phyloP scores from a whole-genome alignment of 64 coral and sea anemone genomes.

The Stichodactyla helianthus region DNA sequence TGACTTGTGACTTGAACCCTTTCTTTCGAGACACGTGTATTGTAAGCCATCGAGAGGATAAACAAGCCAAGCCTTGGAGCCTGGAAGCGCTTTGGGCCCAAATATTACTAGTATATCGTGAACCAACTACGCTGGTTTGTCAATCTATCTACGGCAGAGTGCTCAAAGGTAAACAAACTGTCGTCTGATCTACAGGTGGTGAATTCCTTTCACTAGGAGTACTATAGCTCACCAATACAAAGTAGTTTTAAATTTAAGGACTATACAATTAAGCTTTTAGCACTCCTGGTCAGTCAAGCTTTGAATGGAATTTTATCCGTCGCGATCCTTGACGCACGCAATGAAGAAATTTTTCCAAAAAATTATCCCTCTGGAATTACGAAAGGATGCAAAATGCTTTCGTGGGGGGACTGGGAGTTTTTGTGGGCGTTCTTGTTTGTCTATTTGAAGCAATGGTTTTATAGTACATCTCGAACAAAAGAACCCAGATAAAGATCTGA shows the following conservation, averaged over 20 bases:
- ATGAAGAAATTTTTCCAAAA: neutral
- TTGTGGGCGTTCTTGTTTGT: neutral
- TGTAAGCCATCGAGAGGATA: neutral
- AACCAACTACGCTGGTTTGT: neutral
- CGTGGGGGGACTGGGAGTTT: no score
- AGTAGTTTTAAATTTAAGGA: neutral
- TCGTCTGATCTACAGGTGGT: neutral
- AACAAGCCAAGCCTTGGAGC: neutral
- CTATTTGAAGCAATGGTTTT: neutral
- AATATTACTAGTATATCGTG: neutral
- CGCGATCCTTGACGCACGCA: neutral
- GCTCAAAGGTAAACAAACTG: neutral
- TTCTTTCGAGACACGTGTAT: conserved; percentile 10
- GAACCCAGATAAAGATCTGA: neutral
- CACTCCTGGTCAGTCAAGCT: neutral
- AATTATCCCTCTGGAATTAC: neutral
- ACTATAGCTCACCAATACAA: neutral
- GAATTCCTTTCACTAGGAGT: neutral
- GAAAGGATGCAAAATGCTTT: neutral
- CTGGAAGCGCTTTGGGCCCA: no score
- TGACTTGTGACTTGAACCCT: conserved; percentile 4
- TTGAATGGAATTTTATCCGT: neutral
- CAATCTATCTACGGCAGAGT: neutral
- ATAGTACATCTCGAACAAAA: neutral
- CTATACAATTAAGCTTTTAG: neutral